These are phyloP conservation scores for Denticeps clupeoides DNA, from an alignment of 2,797 vertebrate genomes.

Conservation along the genomic window DNA sequence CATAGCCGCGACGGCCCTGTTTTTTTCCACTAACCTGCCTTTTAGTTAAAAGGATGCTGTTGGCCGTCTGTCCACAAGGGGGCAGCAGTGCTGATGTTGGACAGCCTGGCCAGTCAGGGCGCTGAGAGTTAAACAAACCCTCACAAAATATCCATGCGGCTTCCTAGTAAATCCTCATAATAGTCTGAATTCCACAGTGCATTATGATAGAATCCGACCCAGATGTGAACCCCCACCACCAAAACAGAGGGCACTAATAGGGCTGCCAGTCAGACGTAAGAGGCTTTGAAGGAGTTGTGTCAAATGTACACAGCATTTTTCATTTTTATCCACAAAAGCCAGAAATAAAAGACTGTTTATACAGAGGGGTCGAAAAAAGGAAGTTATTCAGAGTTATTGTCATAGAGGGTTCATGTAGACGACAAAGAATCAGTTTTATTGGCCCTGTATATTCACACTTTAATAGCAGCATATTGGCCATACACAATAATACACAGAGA, in stretches of 20 bases:
- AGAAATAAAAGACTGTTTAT: too few species aligned
- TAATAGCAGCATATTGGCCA: too few species aligned
- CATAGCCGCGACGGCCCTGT: neutral
- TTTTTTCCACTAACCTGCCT: neutral
- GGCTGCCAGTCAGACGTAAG: constrained; percentile 19
- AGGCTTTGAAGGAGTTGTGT: constrained; percentile 16
- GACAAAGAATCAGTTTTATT: too few species aligned
- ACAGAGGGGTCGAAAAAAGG: too few species aligned
- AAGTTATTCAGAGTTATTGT: too few species aligned
- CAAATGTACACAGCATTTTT: constrained; percentile 1
- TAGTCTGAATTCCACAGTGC: too few species aligned
- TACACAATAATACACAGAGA: too few species aligned
- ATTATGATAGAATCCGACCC: constrained; percentile 9
- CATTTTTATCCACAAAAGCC: too few species aligned
- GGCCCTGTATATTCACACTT: too few species aligned
- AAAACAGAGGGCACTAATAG: constrained; percentile 18
- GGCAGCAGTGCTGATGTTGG: constrained; percentile 62
- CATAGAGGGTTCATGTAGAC: too few species aligned
- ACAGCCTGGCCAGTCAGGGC: too few species aligned
- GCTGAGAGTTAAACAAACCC: neutral
- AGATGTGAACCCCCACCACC: constrained; percentile 10
- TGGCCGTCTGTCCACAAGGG: constrained; percentile 48
- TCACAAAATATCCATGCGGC: neutral
- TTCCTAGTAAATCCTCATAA: constrained; percentile 1
- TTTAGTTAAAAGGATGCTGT: constrained; percentile 17